Base-by-base conservation (phyloP, 2,888 invertebrate genomes). In the Limenitis arthemis region DNA sequence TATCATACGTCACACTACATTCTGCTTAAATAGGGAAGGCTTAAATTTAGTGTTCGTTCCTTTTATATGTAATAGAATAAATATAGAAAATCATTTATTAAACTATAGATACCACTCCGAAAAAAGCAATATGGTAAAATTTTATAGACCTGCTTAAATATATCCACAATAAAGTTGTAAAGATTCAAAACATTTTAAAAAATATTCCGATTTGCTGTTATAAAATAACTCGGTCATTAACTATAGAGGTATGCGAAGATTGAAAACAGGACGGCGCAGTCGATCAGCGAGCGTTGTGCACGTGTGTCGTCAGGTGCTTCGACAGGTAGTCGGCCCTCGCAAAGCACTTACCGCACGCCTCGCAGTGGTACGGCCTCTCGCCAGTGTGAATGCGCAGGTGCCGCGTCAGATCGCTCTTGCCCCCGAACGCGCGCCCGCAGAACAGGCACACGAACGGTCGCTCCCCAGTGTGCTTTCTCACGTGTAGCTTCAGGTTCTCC, bases 291-390 rank as follows among this genome's bases (percentile, higher is more conserved):
- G 90, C 88, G 72, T 90, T 90, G 81, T 95, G 95, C 66, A 95
- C 94, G 85, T 96, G 95, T 33, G 95, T 96, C 59, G 95, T 95
- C 64, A 96, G 89, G 80, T 96, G 95, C 79, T 96, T 96, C 68
- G 95, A 95, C 53, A 96, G 89, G 72, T 96, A 96, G 76, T 96
- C 95, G 49, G 95, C 95, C 47, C 95, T 89, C 30, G 95, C 95
- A 79, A 96, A 96, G 76, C 95, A 95, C 79, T 95, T 95, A 61
- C 95, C 95, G 79, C 95, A 96, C 76, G 95, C 94, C 78, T 95
- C 95, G 84, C 95, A 96, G 75, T 95, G 95, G 79, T 95, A 96
- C 33, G 95, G 95, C 56, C 95, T 87, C 79, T 95, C 95, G 37
- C 95, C 95, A 8, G 95, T 95, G 75, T 95, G 95, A 61, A 95